These are phyloP conservation scores for Hemithea aestivaria DNA, from an alignment of 2,888 invertebrate genomes.

Conservation along the genomic window DNA sequence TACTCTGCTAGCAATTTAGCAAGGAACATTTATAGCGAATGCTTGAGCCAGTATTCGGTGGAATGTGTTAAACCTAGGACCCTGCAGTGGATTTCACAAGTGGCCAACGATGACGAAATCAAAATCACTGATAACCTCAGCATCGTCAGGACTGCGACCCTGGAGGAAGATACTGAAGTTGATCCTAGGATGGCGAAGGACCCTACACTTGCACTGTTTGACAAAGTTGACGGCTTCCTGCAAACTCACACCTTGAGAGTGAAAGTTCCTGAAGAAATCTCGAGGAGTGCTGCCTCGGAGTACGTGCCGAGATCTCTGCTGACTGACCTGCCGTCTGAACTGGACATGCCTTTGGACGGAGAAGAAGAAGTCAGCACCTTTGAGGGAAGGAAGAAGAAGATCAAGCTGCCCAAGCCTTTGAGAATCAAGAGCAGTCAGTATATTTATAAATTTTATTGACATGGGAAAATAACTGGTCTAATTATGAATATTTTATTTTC, in stretches of 20 bases:
- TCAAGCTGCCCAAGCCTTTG: constrained; percentile 73
- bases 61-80: constrained; percentile 89
- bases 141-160: constrained; percentile 81
- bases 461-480: too few species aligned
- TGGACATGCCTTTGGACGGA: constrained; percentile 84
- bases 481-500: constrained; percentile 38
- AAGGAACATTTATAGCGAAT: constrained; percentile 83
- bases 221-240: constrained; percentile 86
- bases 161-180: constrained; percentile 55
- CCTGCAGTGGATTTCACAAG: constrained; percentile 85
- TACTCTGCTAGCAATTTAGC: constrained; percentile 82
- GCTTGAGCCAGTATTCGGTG: constrained; percentile 83
- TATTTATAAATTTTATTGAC: constrained; percentile 8
- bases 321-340: constrained; percentile 81
- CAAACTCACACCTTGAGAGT: constrained; percentile 87
- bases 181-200: constrained; percentile 76
- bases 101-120: constrained; percentile 83
- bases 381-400: constrained; percentile 74
- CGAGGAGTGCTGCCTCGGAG: constrained; percentile 76
- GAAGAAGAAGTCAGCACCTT: constrained; percentile 67
- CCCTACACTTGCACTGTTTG: constrained; percentile 80
- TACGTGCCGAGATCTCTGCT: constrained; percentile 83
- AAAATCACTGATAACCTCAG: constrained; percentile 87
- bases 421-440: constrained; percentile 72
- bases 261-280: constrained; percentile 83